phyloP scores from a whole-genome alignment of 2,113 vertebrate species.

The Polypterus senegalus region DNA sequence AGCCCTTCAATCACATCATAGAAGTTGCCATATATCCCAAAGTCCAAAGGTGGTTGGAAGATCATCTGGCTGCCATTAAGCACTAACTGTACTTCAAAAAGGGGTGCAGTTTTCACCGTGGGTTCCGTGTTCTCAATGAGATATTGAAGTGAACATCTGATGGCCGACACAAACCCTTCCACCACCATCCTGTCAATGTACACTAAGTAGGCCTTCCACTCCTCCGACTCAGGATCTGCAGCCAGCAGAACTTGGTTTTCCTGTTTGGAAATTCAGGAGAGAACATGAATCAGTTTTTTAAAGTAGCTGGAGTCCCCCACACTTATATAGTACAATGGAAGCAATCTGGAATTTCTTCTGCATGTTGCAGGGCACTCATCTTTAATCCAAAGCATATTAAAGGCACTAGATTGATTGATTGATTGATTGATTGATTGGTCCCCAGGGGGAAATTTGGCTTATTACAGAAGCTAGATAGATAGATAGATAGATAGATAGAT shows the following conservation, averaged over 20 bases:
- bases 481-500: no score
- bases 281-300: no score
- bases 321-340: no score
- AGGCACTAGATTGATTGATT: no score
- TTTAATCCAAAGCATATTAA: no score
- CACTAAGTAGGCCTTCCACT: constrained; percentile 56
- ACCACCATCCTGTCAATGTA: constrained; percentile 56
- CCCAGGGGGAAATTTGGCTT: no score
- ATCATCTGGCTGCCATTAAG: constrained; percentile 43
- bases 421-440: no score
- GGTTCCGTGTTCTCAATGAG: constrained; percentile 56
- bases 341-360: no score
- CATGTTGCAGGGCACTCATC: no score
- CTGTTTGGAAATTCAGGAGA: constrained; percentile 23
- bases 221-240: constrained; percentile 43
- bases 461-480: no score
- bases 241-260: constrained; percentile 59
- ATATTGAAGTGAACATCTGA: constrained; percentile 59
- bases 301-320: no score
- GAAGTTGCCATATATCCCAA: constrained; percentile 51
- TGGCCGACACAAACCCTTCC: constrained; percentile 46
- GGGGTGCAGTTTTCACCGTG: constrained; percentile 35
- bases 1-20: constrained; percentile 43
- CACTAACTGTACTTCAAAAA: constrained; percentile 59
- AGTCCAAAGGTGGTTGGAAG: constrained; percentile 52